phyloP scores from a whole-genome alignment of 2,113 vertebrate genomes.

The Anolis sagrei region DNA sequence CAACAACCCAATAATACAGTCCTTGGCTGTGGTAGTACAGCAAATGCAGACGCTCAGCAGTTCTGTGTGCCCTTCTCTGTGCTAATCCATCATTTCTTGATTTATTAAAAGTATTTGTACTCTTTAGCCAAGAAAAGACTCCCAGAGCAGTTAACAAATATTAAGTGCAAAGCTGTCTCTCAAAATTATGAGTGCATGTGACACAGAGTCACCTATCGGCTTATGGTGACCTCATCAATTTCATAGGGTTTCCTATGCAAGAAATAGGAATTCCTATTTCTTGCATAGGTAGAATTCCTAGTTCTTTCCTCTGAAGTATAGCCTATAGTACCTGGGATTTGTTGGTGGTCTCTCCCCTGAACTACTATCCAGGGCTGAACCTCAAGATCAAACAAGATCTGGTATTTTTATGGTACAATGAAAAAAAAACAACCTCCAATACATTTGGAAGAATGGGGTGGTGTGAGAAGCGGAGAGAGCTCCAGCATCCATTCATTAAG shows the following conservation, averaged over 20 bases:
- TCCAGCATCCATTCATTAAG: background rate
- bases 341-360: too few relatives aligned
- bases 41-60: background rate
- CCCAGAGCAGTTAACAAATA: background rate
- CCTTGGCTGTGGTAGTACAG: background rate
- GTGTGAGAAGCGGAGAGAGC: background rate
- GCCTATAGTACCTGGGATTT: too few relatives aligned
- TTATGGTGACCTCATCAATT: too few relatives aligned
- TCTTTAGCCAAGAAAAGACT: background rate
- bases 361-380: too few relatives aligned
- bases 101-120: conserved; percentile 10
- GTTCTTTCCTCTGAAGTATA: too few relatives aligned
- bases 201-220: too few relatives aligned
- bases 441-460: background rate
- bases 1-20: background rate
- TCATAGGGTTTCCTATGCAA: too few relatives aligned
- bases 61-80: background rate
- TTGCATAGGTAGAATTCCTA: too few relatives aligned
- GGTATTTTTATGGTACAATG: background rate
- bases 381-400: too few relatives aligned
- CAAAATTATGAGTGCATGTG: too few relatives aligned
- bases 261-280: too few relatives aligned
- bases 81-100: background rate
- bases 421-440: background rate
- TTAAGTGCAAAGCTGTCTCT: background rate